phyloP scores from a whole-genome alignment of 1,140 invertebrate species.

The Bombus waltoni region DNA sequence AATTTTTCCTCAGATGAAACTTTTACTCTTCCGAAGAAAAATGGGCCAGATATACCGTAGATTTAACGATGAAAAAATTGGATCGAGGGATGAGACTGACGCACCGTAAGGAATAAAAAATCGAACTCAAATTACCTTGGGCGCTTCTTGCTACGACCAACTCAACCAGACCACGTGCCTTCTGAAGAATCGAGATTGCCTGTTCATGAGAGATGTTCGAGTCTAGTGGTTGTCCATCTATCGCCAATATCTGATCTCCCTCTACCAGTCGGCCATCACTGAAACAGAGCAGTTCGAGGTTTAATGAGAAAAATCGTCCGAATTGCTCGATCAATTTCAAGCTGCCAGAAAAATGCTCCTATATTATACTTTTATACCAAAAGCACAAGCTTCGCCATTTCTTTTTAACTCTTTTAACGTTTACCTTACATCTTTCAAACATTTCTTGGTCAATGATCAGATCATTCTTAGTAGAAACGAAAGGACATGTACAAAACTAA shows the following conservation, averaged over 20 bases:
- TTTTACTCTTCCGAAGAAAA: neutral
- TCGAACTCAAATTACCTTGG: constrained; percentile 75
- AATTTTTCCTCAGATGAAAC: neutral
- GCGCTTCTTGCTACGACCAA: constrained; percentile 87
- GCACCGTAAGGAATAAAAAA: too few species aligned
- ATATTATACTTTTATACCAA: neutral
- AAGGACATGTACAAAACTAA: too few species aligned
- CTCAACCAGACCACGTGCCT: constrained; percentile 89
- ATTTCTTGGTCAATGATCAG: too few species aligned
- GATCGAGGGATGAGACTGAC: neutral
- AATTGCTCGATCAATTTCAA: neutral
- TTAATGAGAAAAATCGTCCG: neutral
- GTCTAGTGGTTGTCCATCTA: constrained; percentile 93
- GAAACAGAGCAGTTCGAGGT: constrained; percentile 73
- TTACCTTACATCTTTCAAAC: neutral
- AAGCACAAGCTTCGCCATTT: neutral
- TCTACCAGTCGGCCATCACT: constrained; percentile 90
- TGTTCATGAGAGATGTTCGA: constrained; percentile 94
- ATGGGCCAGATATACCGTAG: neutral
- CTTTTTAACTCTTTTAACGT: neutral
- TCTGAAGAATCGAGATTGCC: constrained; percentile 92
- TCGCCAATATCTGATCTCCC: constrained; percentile 94
- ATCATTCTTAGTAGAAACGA: too few species aligned
- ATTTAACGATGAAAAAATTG: neutral
- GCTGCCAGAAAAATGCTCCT: neutral